Base-by-base conservation (phyloP, 2,113 vertebrate genomes). In the Heptranchias perlo region DNA sequence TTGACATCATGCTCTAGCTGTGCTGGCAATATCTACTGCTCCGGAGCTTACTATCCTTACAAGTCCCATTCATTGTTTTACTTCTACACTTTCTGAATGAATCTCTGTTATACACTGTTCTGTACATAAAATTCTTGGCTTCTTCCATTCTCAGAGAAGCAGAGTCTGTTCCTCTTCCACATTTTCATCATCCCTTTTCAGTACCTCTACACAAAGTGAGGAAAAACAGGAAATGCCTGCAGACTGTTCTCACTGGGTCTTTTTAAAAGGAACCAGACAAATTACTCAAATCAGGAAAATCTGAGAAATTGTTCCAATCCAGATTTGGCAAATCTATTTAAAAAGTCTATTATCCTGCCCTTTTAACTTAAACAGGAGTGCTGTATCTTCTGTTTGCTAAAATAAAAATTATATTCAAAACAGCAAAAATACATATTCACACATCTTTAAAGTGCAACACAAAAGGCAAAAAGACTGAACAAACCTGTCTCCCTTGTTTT, bases 401-500 rank as follows among this genome's bases (percentile, higher is more conserved):
- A 93, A 91, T 28, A 91, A 58, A 54, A 47, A 49, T 94, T 44
- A 11, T 25, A 47, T 64, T 94, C 44, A n/a, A 62, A 94, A 18
- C 39, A 65, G 16, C 62, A 47, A 39, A 67, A 44, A 18, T 39
- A 62, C 54, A 62, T 64, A 54, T 6, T 94, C 67, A 28, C n/a
- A 67, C 18, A 67, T 25, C 31, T 91, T 91, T 58, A 58, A 65
- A n/a, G 1, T 65, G 62, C 8, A 67, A 25, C 67, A 67, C 35
- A 65, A 67, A 65, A 67, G 58, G 5, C 35, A 65, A 52, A 95
- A 95, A 69, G 28, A 67, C 23, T 84, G 58, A 0, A 97, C 98
- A 96, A 96, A 99, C 99, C 98, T 99, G 99, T 97, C 99, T 98
- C 96, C 98, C 98, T 96, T 98, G 99, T 96, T 99, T 99, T 97